Evolutionary conservation across 2,797 vertebrate genomes (phyloP), one percentile per base, ranked within the genome.

Genomic region (Centropyge bicolor): DNA sequence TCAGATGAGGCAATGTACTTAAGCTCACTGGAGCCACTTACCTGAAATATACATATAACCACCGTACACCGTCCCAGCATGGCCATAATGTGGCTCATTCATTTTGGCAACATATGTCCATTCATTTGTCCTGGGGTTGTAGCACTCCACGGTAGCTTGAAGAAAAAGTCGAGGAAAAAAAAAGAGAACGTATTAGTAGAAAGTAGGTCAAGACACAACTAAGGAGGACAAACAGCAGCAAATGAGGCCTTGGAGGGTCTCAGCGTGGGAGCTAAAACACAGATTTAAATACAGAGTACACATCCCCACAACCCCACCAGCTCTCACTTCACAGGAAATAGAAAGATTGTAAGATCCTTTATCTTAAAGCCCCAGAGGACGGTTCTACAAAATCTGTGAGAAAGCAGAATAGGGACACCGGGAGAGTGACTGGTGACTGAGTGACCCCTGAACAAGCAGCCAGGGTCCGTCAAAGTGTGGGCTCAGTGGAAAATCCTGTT

Each of bases 1-100:
- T 68, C 48, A 74, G 22, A 65, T 20, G 38, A 68, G 24, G 56
- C 52, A 73, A 22, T 22, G 27, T 0, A 56, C 38, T 9, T 38
- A 17, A 76, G 20, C 14, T 76, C 16, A 45, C 27, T 27, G 38
- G 60, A 48, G 45, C 8, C 13, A 84, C 92, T 91, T 95, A 99
- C 98, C 98, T 96, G 98, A 99, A 96, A 99, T 99, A 89, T 99
- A 99, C 98, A 99, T 99, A 87, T 98, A 96, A n/a, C 98, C 98
- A 24, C 98, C 98, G 17, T 99, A 99, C 27, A 99, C 98, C 0
- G 98, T 99, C 77, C 98, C 98, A 80, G 98, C 98, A 0, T 99
- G 98, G 52, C 98, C 98, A 61, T 99, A 99, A 92, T 99, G 98
- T 20, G 98, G 98, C 76, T 99, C 98, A 12, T 95, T 99, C 98